Evolutionary conservation across 2,797 vertebrate species (phyloP), one percentile per base, ranked within the genome.

Genomic region (Cryptoprocta ferox): DNA sequence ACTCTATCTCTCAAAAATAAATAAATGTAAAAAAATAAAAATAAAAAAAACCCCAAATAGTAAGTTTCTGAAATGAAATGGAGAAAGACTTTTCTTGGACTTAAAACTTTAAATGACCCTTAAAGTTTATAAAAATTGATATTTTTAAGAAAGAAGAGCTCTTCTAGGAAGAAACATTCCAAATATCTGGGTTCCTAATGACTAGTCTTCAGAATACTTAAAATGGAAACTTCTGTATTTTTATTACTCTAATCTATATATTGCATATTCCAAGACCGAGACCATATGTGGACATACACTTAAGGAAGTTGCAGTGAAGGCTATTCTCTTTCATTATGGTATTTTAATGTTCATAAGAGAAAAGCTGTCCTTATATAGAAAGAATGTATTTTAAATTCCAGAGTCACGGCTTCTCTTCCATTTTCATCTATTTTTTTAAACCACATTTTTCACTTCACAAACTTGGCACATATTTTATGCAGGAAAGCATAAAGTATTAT

Each of bases 61-160:
- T 42, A 85, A 79, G 14, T 68, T 93, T 37, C 24, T 78, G 63
- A 95, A 92, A 84, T 90, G 65, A 75, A 59, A 9, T 84, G 66
- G 8, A 94, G 6, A 85, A 84, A 50, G 32, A 1, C 1, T 91
- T 85, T 90, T 3, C 28, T 92, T 73, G 61, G 12, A 65, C 28
- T 53, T 86, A 73, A 70, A 70, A 65, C 68, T 83, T 88, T 73
- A 95, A 85, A 81, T 42, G 59, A 42, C 1, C 19, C 3, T 65
- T 80, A 24, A 61, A 88, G 8, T 18, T 76, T 48, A 82, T 28
- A 80, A 87, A 87, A 93, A 79, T 50, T n/a, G 13, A n/a, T 71
- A 42, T 24, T 93, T 91, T 96, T 70, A 91, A 84, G 50, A 92
- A 88, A 76, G n/a, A 30, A 75, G 8, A 83, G 11, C 15, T 65